These are phyloP conservation scores for Euplexia lucipara DNA, from an alignment of 2,888 invertebrate genomes.

Conservation along the genomic window DNA sequence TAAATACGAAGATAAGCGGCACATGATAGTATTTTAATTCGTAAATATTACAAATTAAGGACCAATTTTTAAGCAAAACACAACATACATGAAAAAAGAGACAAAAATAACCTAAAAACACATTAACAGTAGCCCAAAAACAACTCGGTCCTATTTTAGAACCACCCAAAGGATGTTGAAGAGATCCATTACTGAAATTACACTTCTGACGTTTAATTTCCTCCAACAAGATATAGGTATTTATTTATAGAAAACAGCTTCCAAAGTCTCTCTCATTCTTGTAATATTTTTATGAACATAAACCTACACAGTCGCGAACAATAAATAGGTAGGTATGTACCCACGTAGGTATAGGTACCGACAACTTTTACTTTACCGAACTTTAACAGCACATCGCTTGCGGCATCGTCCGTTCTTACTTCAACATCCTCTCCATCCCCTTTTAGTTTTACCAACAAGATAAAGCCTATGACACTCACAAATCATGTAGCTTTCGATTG, in stretches of 20 bases:
- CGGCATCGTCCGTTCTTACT: no score
- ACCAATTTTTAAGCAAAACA: no score
- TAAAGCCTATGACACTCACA: no score
- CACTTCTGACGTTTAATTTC: conserved; percentile 28
- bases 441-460: no score
- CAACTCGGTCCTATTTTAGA: conserved; percentile 19
- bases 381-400: no score
- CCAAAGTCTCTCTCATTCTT: conserved; percentile 1
- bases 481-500: no score
- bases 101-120: not conserved
- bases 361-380: not conserved
- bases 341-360: conserved; percentile 1
- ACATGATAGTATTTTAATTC: no score
- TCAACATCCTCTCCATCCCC: no score
- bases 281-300: not conserved
- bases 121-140: not conserved
- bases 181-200: conserved; percentile 39
- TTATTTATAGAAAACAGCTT: conserved; percentile 33
- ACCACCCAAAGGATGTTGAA: not conserved
- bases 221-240: conserved; percentile 9
- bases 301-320: conserved; percentile 10
- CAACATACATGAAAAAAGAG: no score
- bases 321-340: conserved; percentile 7
- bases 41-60: no score
- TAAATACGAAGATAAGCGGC: no score